Base-by-base conservation (phyloP, 2,113 vertebrate species). In the Baryphthengus martii region DNA sequence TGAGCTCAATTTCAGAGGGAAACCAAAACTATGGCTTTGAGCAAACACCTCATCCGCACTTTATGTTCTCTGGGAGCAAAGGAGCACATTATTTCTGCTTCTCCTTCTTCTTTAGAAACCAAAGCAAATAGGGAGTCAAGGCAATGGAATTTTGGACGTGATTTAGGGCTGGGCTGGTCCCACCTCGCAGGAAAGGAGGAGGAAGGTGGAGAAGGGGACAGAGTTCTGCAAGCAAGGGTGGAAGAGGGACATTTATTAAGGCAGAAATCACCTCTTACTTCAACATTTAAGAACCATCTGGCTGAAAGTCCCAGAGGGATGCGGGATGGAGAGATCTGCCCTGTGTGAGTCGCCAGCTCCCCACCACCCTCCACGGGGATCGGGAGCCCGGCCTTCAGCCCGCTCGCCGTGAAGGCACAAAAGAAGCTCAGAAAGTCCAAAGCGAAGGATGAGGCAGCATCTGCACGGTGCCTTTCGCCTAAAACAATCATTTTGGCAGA, bases 271-370 rank as follows among this genome's bases (percentile, higher is more conserved):
- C 33, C 2, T 55, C 55, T 66, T 1, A 0, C 23, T 53, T 29
- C 1, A 1, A n/a, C 62, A 24, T 19, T 17, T 21, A 23, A 31
- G 37, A 55, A 11, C 50, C 2, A 0, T 2, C 10, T 17, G 40
- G 29, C 24, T 56, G 55, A 52, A 44, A n/a, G 52, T 6, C 39
- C 28, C 13, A 31, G 17, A 26, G n/a, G 0, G 5, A 26, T 7
- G 37, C 0, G 2, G 39, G 80, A 9, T 9, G 65, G 21, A 35
- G 13, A 10, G 26, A 73, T 19, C 26, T 29, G 53, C 37, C 25
- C n/a, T 3, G 3, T 10, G 39, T 6, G 3, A 13, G 5, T 13
- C 1, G 0, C 62, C 35, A 7, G 0, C 31, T 71, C 7, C 17
- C 26, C 33, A 10, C 17, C 35, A 7, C 40, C 39, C 1, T 9